Percentiles rank a stretch among this genome's conserved stretches.
phyloP scores from a whole-genome alignment of 2,113 vertebrate genomes.

The Hypomesus transpacificus region DNA sequence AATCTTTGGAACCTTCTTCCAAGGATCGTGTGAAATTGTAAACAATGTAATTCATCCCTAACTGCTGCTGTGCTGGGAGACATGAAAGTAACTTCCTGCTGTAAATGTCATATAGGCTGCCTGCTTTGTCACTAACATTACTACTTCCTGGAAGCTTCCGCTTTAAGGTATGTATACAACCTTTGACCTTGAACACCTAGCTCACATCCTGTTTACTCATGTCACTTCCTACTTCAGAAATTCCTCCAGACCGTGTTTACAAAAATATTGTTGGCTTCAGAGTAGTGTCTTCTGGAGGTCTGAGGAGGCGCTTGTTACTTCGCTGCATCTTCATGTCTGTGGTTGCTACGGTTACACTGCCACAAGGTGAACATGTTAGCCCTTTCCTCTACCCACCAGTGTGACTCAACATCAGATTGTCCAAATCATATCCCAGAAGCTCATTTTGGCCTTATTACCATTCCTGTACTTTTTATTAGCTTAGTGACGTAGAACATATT shows the following conservation, averaged over 20 bases:
- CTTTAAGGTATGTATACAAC: not conserved
- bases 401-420: constrained; percentile 12
- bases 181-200: not conserved
- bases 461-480: constrained; percentile 23
- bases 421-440: constrained; percentile 22
- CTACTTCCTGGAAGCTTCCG: not conserved
- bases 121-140: not conserved
- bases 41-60: no score
- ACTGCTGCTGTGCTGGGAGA: no score
- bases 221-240: constrained; percentile 20
- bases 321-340: no score
- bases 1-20: no score
- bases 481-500: constrained; percentile 24
- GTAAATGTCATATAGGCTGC: no score
- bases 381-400: constrained; percentile 6
- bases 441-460: constrained; percentile 57
- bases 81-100: no score
- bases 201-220: constrained; percentile 18
- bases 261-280: not conserved
- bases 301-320: no score
- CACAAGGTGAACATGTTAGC: not conserved
- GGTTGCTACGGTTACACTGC: no score
- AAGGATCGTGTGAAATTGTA: no score
- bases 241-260: constrained; percentile 8
- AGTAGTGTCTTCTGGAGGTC: no score